Evolutionary conservation across 2,113 vertebrate species (phyloP).

Genomic region (Bagarius yarrelli): DNA sequence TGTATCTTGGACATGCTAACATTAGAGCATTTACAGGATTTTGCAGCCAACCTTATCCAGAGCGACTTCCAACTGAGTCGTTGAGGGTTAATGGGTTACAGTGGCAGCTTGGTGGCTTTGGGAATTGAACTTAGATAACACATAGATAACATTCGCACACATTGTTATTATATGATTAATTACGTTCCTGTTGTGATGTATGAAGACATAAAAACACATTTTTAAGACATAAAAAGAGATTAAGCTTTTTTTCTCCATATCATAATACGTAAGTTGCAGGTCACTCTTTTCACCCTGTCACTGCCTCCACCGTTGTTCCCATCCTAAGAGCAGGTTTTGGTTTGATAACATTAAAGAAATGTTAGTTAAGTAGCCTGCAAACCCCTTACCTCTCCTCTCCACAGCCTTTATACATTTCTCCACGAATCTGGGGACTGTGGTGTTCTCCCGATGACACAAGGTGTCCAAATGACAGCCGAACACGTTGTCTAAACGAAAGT

Average conservation of each 20-base stretch:
- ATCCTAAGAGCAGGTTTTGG: neutral
- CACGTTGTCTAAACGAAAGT: slow-evolving; percentile 78
- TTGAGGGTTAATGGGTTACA: no score
- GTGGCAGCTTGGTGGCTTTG: no score
- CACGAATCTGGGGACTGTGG: slow-evolving; percentile 78
- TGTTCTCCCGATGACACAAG: slow-evolving; percentile 81
- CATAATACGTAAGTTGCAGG: neutral
- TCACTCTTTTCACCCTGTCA: neutral
- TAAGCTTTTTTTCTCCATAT: neutral
- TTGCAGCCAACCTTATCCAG: no score
- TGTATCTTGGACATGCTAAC: no score
- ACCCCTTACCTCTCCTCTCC: slow-evolving; percentile 81
- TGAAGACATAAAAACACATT: no score
- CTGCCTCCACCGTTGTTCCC: neutral
- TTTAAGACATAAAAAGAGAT: neutral
- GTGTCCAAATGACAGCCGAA: slow-evolving; percentile 85
- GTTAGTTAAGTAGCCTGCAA: neutral
- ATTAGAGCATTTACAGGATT: no score
- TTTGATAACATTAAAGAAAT: neutral
- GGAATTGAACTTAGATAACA: no score
- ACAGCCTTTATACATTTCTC: slow-evolving; percentile 82
- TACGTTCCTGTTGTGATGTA: neutral
- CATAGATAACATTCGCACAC: no score
- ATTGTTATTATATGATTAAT: no score
- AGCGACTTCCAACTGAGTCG: no score